A percentile compares a stretch with the other conserved stretches of the same genome.
Conservation (phyloP, 2,113 vertebrate genomes). For the Forbesichthys papilliferus region DNA sequence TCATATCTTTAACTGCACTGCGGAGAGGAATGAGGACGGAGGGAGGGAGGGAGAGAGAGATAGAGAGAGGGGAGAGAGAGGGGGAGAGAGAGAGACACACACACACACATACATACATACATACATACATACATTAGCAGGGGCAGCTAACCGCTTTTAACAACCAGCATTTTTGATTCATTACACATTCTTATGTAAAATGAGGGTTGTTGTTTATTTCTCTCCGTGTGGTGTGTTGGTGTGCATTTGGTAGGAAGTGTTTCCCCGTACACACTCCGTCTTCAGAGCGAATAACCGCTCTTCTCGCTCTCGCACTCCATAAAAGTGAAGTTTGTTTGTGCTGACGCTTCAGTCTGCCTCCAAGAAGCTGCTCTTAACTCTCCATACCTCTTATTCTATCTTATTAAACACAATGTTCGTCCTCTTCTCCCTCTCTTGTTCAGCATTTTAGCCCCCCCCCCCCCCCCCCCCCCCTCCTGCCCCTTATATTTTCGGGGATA, state of each 20-base stretch:
- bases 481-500: constrained; percentile 49
- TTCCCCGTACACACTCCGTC: constrained; percentile 50
- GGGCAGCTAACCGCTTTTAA: constrained; percentile 70
- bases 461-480: no score
- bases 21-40: constrained; percentile 57
- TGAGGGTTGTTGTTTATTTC: constrained; percentile 42
- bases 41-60: constrained; percentile 1
- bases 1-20: constrained; percentile 88
- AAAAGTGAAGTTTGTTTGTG: constrained; percentile 54
- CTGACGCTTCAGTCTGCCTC: constrained; percentile 54
- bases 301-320: constrained; percentile 28
- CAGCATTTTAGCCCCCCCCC: constrained; percentile 70
- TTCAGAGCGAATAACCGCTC: constrained; percentile 12
- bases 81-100: constrained; percentile 13
- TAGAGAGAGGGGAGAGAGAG: constrained; percentile 18
- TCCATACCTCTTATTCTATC: constrained; percentile 63
- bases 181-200: constrained; percentile 68
- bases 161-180: constrained; percentile 63
- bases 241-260: constrained; percentile 58
- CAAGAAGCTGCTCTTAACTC: constrained; percentile 46
- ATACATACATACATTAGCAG: constrained; percentile 56
- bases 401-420: constrained; percentile 45
- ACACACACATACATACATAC: no score
- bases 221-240: constrained; percentile 29
- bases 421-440: constrained; percentile 67